phyloP scores from a whole-genome alignment of 2,888 invertebrate genomes.

The Drosophila trichaetosa region DNA sequence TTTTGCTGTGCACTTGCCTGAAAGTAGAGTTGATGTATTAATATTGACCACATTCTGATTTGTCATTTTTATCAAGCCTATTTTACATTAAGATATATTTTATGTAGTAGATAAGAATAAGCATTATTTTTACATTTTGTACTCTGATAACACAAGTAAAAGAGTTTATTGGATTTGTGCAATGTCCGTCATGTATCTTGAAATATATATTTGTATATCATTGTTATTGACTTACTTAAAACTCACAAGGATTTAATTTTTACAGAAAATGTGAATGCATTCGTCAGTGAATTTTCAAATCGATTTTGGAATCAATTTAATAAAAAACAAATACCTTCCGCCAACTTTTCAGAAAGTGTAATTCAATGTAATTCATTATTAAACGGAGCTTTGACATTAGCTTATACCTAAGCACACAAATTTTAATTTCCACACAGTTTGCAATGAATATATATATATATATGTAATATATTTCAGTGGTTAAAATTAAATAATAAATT shows the following conservation, averaged over 20 bases:
- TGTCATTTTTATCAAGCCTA: not conserved
- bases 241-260: not conserved
- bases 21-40: slow-evolving; percentile 24
- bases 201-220: not conserved
- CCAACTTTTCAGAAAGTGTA: not conserved
- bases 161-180: not conserved
- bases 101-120: not conserved
- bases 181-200: not conserved
- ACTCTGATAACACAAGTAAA: not conserved
- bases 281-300: not conserved
- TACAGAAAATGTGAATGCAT: not conserved
- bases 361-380: not conserved
- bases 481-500: not conserved
- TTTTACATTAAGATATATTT: not conserved
- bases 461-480: not conserved
- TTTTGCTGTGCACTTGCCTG: slow-evolving; percentile 85
- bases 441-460: not conserved
- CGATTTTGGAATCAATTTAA: not conserved
- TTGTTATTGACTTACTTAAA: not conserved
- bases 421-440: not conserved
- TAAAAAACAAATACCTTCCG: not conserved
- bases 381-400: not conserved
- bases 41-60: not conserved
- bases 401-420: not conserved
- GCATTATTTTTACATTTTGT: not conserved